phyloP scores from a whole-genome alignment of 2,113 vertebrate genomes.

The Plecturocebus donacophilus region DNA sequence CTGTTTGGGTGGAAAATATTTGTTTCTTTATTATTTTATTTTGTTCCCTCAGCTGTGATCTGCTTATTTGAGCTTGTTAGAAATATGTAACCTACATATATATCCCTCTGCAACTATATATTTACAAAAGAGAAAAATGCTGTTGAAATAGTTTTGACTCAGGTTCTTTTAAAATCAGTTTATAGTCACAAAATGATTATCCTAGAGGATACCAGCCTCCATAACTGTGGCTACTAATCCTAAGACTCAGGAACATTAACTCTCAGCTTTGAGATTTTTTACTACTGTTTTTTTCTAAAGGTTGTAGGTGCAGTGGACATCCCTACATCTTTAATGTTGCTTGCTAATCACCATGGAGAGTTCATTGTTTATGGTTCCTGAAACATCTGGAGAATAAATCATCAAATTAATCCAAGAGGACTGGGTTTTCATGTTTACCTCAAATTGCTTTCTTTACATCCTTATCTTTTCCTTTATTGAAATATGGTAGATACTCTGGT shows the following conservation, averaged over 20 bases:
- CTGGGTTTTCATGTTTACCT: background rate
- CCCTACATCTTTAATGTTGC: background rate
- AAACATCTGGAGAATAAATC: background rate
- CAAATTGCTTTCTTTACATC: background rate
- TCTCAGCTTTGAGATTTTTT: background rate
- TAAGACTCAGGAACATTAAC: background rate
- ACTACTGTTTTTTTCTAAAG: background rate
- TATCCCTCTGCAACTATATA: background rate
- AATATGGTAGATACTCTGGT: background rate
- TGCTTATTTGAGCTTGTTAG: background rate
- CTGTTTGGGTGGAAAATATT: background rate
- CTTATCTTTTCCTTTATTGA: background rate
- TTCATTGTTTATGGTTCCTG: background rate
- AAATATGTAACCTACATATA: background rate
- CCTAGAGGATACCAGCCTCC: background rate
- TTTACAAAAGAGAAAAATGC: background rate
- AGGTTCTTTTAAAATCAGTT: background rate
- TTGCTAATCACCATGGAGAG: background rate
- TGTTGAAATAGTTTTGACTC: background rate
- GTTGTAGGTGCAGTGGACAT: background rate
- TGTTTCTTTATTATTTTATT: background rate
- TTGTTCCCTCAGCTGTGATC: background rate
- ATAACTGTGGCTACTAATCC: background rate
- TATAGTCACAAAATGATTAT: background rate
- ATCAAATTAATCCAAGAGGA: background rate